Evolutionary conservation across 2,888 invertebrate species (phyloP), one percentile per base, ranked within the genome.

Genomic region (Agonopterix alstromeriana): DNA sequence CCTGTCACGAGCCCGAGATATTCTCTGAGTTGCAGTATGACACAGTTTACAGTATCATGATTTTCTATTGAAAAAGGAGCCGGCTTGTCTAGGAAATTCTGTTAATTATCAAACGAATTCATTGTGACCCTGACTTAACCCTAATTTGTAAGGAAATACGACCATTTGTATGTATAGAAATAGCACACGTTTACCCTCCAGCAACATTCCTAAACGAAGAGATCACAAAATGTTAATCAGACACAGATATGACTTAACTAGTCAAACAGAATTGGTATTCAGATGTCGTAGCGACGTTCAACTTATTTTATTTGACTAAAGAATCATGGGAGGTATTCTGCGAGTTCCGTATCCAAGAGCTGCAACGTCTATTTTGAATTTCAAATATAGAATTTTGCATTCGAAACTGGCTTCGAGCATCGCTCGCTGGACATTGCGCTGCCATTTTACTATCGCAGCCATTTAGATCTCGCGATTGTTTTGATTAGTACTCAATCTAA

Each of bases 351-450:
- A 53, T 59, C 60, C 58, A 46, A 60, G 53, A 67, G 73, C 65
- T 64, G 42, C 11, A 10, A 42, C 12, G 67, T 69, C 69, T 81
- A 77, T 82, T 87, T 87, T 86, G 83, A 84, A 86, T 70, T 86
- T 86, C 85, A 85, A 86, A 87, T 86, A 77, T 74, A 67, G 69
- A 79, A 72, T 81, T 87, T 82, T 83, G 81, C 82, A 87, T 86
- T 84, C 65, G 76, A 68, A 82, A 83, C 84, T 78, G 73, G 75
- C 77, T 71, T 64, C 61, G 62, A 74, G 72, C 72, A 68, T 65
- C 64, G 63, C 66, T 61, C 54, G 59, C 60, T 65, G 76, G 74
- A 76, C 76, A 63, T 61, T 60, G 68, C 55, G 53, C 27, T 27
- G 61, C 63, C 63, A 63, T 73, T 71, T 27, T 64, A 63, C 61